Conservation (phyloP, 2,113 vertebrate species). For the Blennius ocellaris region DNA sequence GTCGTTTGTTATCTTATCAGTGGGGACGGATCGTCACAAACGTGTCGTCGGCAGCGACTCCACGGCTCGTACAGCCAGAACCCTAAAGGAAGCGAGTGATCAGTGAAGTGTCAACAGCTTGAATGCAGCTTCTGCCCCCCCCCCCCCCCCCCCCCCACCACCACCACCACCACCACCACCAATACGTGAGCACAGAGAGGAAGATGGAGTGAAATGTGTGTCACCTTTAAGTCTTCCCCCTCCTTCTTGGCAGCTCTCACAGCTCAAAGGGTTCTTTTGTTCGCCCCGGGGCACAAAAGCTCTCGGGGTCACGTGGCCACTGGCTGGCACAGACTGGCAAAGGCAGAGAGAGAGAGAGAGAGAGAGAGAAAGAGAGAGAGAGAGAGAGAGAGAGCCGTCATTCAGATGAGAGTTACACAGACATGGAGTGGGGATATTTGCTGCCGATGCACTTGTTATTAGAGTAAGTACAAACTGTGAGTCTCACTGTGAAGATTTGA, state of each 20-base stretch:
- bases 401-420: slow-evolving; percentile 11
- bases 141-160: too few species aligned
- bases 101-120: not conserved
- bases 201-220: slow-evolving; percentile 63
- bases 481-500: not conserved
- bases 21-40: too few species aligned
- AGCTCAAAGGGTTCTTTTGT: slow-evolving; percentile 77
- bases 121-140: slow-evolving; percentile 4
- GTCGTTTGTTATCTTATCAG: too few species aligned
- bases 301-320: slow-evolving; percentile 61
- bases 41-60: too few species aligned
- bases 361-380: slow-evolving; percentile 6
- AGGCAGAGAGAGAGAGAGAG: slow-evolving; percentile 19
- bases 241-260: slow-evolving; percentile 49
- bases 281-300: slow-evolving; percentile 60
- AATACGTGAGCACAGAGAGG: slow-evolving; percentile 21
- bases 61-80: too few species aligned
- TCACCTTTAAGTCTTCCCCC: slow-evolving; percentile 72
- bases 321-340: slow-evolving; percentile 54
- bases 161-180: too few species aligned
- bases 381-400: not conserved
- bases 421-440: slow-evolving; percentile 59
- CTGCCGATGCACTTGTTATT: slow-evolving; percentile 44
- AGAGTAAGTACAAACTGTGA: slow-evolving; percentile 45
- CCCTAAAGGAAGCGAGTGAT: too few species aligned